phyloP scores from a whole-genome alignment of 2,113 vertebrate genomes.

The Platysternon megacephalum region DNA sequence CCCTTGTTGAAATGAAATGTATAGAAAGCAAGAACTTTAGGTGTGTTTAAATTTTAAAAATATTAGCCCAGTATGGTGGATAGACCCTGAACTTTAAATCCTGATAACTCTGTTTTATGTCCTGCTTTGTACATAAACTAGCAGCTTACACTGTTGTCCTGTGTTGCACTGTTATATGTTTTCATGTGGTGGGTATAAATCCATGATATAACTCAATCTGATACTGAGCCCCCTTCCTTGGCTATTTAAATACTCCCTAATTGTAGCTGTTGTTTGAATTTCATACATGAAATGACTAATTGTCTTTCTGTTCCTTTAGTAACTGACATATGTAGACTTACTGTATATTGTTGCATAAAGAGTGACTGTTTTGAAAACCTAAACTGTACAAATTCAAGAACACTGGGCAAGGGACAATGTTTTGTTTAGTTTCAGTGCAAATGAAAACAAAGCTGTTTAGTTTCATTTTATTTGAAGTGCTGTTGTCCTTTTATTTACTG shows the following conservation, averaged over 20 bases:
- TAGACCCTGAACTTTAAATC: background rate
- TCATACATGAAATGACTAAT: background rate
- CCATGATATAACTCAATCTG: background rate
- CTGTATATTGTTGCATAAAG: background rate
- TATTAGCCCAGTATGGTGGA: conserved; percentile 41
- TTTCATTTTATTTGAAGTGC: background rate
- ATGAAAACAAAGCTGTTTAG: background rate
- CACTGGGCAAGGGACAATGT: background rate
- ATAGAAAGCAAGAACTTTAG: conserved; percentile 29
- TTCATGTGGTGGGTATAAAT: conserved; percentile 27
- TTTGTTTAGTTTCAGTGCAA: conserved; percentile 10
- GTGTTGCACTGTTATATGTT: conserved; percentile 39
- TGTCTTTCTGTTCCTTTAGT: background rate
- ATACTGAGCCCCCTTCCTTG: background rate
- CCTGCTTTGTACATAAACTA: conserved; percentile 60
- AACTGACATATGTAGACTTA: background rate
- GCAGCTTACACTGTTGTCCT: conserved; percentile 39
- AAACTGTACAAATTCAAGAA: background rate
- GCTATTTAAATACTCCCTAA: background rate
- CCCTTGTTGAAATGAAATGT: background rate
- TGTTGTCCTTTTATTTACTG: background rate
- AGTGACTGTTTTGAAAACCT: background rate
- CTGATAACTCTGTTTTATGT: conserved; percentile 8
- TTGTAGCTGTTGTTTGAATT: background rate
- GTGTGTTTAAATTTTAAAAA: background rate